Evolutionary conservation across 1,140 invertebrate species (phyloP), one percentile per base, ranked within the genome.

Genomic region (Batillaria attramentaria): DNA sequence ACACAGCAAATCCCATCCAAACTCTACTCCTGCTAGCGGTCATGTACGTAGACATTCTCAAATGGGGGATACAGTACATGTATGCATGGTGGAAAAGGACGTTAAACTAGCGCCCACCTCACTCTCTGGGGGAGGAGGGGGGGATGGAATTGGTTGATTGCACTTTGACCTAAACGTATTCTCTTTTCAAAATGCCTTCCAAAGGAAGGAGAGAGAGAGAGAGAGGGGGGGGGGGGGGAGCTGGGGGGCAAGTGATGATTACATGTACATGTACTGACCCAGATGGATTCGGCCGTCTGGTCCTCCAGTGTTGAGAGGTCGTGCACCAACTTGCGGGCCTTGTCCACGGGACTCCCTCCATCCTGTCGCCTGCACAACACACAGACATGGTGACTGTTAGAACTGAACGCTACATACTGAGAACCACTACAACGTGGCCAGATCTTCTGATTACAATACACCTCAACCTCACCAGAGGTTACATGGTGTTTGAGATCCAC

Each of bases 281-380:
- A 81, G 33, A 81, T 18, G 33, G 76, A 73, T 24, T 74, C 57
- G 0, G 70, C 70, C 20, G 80, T 81, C 31, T 70, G 46, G 1
- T 75, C 60, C 72, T 81, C 80, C 76, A 81, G 62, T 33, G 73
- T 54, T 28, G 80, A 78, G 43, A 81, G 50, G 39, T 77, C 60
- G 2, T 24, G 62, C 16, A 81, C 77, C 70, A 81, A 69, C n/a
- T 75, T 77, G 8, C 77, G 57, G 16, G 80, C 80, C 43, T 73
- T 78, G 24, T 81, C 76, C 72, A 81, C 80, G 24, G 80, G 80
- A 50, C 80, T 81, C 54, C 10, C 35, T 8, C 57, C 73, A n/a
- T 65, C 73, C 24, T 75, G 35, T 31, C 57, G n/a, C 43, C 73
- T 75, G 73, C 68, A 69, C 66, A 69, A 33, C 10, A 35, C 62